Percentiles rank a stretch among this genome's conserved stretches.
Conservation (phyloP, 2,888 invertebrate genomes). For the Mechanitis messenoides region DNA sequence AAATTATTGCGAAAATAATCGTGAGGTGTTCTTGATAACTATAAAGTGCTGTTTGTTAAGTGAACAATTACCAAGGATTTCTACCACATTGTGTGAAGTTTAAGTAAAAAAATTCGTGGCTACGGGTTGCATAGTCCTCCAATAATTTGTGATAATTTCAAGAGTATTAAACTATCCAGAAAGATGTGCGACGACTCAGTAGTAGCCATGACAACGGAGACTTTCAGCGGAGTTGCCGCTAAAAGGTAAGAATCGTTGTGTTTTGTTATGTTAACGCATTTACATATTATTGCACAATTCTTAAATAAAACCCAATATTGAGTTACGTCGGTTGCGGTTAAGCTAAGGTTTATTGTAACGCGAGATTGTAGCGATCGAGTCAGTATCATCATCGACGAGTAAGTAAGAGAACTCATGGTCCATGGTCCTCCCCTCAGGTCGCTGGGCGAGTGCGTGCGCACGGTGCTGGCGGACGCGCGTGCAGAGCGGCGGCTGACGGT, state of each 20-base stretch:
- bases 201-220: conserved; percentile 65
- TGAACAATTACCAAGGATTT: conserved; percentile 31
- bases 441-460: conserved; percentile 70
- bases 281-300: not conserved
- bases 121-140: conserved; percentile 40
- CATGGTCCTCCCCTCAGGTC: conserved; percentile 40
- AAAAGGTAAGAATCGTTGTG: conserved; percentile 56
- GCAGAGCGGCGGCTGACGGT: conserved; percentile 78
- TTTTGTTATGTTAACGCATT: conserved; percentile 12
- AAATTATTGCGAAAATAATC: conserved; percentile 69
- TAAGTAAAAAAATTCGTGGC: conserved; percentile 42
- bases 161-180: conserved; percentile 52
- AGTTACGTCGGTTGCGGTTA: not conserved
- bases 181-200: conserved; percentile 70
- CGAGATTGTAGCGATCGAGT: not conserved
- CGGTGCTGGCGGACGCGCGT: conserved; percentile 73
- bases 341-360: not conserved
- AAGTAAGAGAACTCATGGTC: too few relatives aligned
- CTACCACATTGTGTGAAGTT: conserved; percentile 45
- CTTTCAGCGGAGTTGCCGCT: conserved; percentile 67
- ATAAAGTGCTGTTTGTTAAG: conserved; percentile 33
- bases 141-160: conserved; percentile 55
- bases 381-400: too few relatives aligned
- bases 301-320: not conserved
- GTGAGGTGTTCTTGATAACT: conserved; percentile 24